A percentile compares a stretch with the other conserved stretches of the same genome.
Conservation (phyloP, 2,797 vertebrate genomes). For the Vespertilio murinus region DNA sequence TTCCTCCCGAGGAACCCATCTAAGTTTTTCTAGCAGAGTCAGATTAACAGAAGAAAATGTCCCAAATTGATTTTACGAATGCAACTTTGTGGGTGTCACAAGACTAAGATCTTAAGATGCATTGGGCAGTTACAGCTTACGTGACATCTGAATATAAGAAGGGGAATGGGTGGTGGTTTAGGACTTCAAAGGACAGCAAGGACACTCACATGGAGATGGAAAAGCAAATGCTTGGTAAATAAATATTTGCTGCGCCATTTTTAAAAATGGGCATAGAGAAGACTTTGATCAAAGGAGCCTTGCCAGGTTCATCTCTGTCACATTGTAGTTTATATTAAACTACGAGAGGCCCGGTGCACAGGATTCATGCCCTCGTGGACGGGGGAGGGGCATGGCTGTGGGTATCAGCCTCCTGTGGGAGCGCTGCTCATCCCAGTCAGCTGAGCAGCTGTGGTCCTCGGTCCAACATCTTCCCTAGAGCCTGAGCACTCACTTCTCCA, state of each 20-base stretch:
- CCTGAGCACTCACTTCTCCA: too few relatives aligned
- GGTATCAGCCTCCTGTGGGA: too few relatives aligned
- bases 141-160: neutral
- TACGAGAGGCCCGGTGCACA: too few relatives aligned
- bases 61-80: neutral
- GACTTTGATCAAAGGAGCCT: neutral
- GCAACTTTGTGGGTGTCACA: neutral
- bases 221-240: neutral
- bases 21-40: neutral
- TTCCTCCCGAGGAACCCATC: neutral
- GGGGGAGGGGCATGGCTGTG: too few relatives aligned
- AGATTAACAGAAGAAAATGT: neutral
- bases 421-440: too few relatives aligned
- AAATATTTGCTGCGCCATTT: neutral
- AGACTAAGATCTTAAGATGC: neutral
- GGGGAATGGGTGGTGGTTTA: neutral
- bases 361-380: too few relatives aligned
- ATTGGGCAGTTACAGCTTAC: too few relatives aligned
- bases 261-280: neutral
- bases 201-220: neutral
- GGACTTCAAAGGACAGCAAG: neutral
- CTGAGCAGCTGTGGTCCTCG: too few relatives aligned
- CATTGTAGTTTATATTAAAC: neutral
- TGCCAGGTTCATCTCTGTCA: neutral
- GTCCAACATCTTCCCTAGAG: too few relatives aligned